Conservation (phyloP, 2,797 vertebrate genomes). For the Chaetophractus vellerosus region DNA sequence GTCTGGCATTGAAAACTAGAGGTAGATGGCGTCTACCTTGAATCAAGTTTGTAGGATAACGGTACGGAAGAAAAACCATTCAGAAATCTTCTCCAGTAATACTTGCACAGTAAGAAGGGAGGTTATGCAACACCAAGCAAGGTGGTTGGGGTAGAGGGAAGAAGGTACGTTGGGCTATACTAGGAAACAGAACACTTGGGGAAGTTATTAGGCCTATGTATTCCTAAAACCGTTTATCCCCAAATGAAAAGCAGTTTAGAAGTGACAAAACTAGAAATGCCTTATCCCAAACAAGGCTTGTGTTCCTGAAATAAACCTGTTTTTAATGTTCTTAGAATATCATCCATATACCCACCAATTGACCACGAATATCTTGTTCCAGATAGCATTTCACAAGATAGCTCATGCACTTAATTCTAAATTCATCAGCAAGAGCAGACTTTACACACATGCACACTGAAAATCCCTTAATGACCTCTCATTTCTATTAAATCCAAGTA, state of each 20-base stretch:
- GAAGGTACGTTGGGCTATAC: rapidly evolving
- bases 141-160: not conserved
- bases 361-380: not conserved
- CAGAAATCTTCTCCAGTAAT: not conserved
- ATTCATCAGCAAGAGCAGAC: not conserved
- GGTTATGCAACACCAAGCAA: not conserved
- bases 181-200: not conserved
- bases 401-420: not conserved
- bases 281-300: not conserved
- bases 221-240: not conserved
- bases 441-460: not conserved
- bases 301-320: not conserved
- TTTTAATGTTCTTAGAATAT: not conserved
- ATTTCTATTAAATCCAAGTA: not conserved
- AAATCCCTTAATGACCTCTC: not conserved
- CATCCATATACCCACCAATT: not conserved
- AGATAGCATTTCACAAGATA: not conserved
- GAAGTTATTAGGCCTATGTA: too few relatives aligned
- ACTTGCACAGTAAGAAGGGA: not conserved
- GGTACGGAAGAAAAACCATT: not conserved
- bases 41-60: not conserved
- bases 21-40: rapidly evolving
- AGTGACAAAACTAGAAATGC: not conserved
- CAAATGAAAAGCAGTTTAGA: constrained; percentile 15
- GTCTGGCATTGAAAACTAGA: rapidly evolving